These are phyloP conservation scores for Antrozous pallidus DNA, from an alignment of 2,797 vertebrate genomes.

Conservation along the genomic window DNA sequence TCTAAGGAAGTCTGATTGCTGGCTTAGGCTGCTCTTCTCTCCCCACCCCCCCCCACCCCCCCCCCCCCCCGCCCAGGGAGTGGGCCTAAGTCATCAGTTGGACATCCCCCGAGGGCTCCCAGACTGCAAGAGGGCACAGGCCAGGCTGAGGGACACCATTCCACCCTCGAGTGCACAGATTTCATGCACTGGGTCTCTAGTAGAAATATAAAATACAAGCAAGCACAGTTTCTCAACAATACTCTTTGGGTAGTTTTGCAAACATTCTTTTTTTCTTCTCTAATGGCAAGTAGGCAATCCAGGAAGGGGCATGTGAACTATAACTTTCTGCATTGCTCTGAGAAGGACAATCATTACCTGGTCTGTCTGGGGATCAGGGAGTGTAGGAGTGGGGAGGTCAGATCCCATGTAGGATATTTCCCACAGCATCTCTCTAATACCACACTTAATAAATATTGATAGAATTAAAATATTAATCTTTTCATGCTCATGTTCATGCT, in stretches of 20 bases:
- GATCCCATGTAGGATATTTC: not conserved
- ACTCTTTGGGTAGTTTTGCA: not conserved
- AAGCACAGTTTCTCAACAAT: not conserved
- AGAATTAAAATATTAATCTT: not conserved
- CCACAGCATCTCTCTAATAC: not conserved
- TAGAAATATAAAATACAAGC: slow-evolving; percentile 17
- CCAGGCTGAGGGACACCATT: too few species aligned
- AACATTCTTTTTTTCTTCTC: not conserved
- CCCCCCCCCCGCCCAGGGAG: too few species aligned
- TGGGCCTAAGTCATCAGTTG: too few species aligned
- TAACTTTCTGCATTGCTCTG: not conserved
- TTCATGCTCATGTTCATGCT: not conserved
- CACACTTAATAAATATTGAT: not conserved
- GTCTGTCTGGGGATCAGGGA: fast-evolving
- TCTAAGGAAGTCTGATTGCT: too few species aligned
- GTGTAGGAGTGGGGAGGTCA: too few species aligned
- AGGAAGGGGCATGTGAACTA: fast-evolving
- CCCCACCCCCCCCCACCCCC: too few species aligned
- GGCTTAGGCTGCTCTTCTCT: too few species aligned
- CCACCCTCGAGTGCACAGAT: too few species aligned
- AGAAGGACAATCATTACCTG: not conserved
- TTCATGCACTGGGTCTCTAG: too few species aligned
- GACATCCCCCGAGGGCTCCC: too few species aligned
- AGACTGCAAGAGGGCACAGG: too few species aligned
- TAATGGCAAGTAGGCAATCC: not conserved